Percentiles rank a stretch among this genome's conserved stretches.
Conservation (phyloP, 2,113 vertebrate species). For the Misgurnus mizolepis region DNA sequence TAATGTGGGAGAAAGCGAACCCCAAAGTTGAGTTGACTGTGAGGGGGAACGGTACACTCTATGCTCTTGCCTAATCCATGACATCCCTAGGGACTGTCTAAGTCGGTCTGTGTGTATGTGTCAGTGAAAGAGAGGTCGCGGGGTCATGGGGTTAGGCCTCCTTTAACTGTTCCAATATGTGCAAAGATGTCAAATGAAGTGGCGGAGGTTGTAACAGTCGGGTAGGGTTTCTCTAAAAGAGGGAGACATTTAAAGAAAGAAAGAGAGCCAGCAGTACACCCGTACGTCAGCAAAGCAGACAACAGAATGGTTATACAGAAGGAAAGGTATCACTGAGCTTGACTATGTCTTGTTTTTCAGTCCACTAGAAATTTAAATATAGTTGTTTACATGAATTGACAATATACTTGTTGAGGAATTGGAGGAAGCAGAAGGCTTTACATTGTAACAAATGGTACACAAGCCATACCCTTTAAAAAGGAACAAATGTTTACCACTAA, state of each 20-base stretch:
- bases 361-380: neutral
- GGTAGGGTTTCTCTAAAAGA: conserved; percentile 58
- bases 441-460: neutral
- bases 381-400: neutral
- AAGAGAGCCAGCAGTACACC: neutral
- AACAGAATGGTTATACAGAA: neutral
- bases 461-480: too few relatives aligned
- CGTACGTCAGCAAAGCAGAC: neutral
- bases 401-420: neutral
- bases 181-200: conserved; percentile 50
- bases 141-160: conserved; percentile 55
- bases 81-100: conserved; percentile 42
- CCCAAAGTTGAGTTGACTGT: conserved; percentile 13
- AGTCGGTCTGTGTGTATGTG: conserved; percentile 9
- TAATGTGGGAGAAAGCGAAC: neutral
- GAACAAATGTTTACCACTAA: too few relatives aligned
- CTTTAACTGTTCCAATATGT: conserved; percentile 64
- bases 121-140: conserved; percentile 45
- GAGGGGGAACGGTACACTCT: neutral
- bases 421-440: neutral
- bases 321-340: neutral
- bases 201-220: conserved; percentile 49
- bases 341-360: neutral
- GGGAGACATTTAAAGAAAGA: neutral
- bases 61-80: conserved; percentile 28